Percentiles rank a stretch among this genome's conserved stretches.
phyloP scores from a whole-genome alignment of 1,140 invertebrate species.

The Trachelipus rathkii region DNA sequence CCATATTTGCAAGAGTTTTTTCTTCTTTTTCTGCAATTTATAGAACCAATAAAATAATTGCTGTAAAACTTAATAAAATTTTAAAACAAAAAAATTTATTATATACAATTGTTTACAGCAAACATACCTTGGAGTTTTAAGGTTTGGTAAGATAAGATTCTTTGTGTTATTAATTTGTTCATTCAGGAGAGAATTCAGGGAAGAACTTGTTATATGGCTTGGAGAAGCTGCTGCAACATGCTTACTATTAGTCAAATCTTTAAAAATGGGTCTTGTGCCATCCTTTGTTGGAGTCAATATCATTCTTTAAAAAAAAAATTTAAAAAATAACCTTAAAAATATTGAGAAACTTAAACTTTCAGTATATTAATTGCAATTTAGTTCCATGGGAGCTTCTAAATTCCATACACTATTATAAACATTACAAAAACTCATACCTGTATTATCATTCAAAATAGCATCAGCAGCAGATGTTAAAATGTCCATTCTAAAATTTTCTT shows the following conservation, averaged over 20 bases:
- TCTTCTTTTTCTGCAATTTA: neutral
- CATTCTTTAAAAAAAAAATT: too few species aligned
- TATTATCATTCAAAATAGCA: neutral
- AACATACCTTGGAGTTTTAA: conserved; percentile 1
- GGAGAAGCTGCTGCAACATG: neutral
- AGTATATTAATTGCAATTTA: too few species aligned
- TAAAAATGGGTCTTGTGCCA: neutral
- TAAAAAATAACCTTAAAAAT: too few species aligned
- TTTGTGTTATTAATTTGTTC: neutral
- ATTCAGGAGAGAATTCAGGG: neutral
- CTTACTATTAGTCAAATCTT: neutral
- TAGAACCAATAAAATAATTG: too few species aligned
- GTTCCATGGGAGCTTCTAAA: too few species aligned
- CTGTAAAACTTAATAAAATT: too few species aligned
- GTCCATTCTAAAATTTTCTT: too few species aligned
- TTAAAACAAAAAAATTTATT: too few species aligned
- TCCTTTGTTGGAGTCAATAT: too few species aligned
- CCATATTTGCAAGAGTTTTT: neutral
- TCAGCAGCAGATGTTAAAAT: too few species aligned
- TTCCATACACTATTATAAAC: too few species aligned
- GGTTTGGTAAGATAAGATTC: neutral
- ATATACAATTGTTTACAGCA: neutral
- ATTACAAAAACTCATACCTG: neutral
- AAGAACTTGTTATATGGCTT: neutral
- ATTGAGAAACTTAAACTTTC: too few species aligned